Evolutionary conservation across 1,140 invertebrate species (phyloP), one percentile per base, ranked within the genome.

Genomic region (Trichogramma pretiosum): DNA sequence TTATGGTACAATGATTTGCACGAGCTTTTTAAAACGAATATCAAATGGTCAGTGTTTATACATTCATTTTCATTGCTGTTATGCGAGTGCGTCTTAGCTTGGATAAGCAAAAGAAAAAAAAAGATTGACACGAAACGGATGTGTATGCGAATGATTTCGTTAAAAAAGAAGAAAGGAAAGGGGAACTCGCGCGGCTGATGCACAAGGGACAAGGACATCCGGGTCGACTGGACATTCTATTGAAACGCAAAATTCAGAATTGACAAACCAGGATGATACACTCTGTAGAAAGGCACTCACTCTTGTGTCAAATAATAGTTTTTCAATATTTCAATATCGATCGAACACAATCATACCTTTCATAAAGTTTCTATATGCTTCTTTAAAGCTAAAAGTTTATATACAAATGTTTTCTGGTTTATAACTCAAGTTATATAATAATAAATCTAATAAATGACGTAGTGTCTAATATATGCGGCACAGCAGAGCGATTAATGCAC

Each of bases 241-340:
- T 11, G 22, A 18, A 28, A 17, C 28, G 28, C 30, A 24, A 40
- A 46, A 44, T n/a, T n/a, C n/a, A n/a, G n/a, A n/a, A n/a, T n/a
- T 34, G 38, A 46, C 24, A 7, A 7, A 11, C 22, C 23, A 21
- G 49, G 22, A 37, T 23, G 38, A 14, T 39, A 23, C n/a, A 13
- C 24, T 34, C 24, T 35, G 9, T 17, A 46, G 18, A 44, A 46
- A 45, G 34, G 16, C 41, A 44, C 16, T 45, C 36, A 50, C 40
- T 45, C 10, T 50, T 5, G 22, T 51, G 49, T 46, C 43, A 51
- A 51, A 51, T 46, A 53, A 49, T 30, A 26, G 46, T 56, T 38
- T 51, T 58, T 56, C 55, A 60, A 61, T 62, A n/a, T n/a, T n/a
- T n/a, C n/a, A 64, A 56, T 62, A 58, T 58, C 57, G 63, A 64